A percentile compares a stretch with the other conserved stretches of the same genome.
These are phyloP conservation scores for Shargacucullia verbasci DNA, from an alignment of 2,888 invertebrate genomes.

Conservation along the genomic window DNA sequence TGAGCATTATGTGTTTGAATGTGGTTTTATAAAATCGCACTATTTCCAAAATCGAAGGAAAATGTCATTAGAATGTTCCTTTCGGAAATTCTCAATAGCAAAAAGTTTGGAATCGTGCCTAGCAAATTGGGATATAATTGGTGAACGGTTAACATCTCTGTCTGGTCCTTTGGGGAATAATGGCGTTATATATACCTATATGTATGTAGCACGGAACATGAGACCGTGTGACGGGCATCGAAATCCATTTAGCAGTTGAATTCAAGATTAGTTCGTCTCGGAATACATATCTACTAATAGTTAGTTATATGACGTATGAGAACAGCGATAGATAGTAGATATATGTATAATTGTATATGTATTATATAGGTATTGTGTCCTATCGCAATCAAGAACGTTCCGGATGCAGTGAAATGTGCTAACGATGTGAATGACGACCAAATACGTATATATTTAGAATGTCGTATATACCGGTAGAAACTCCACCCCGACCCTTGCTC, in stretches of 20 bases:
- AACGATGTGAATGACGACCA: neutral
- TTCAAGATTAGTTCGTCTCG: constrained; percentile 28
- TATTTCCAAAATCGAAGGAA: too few relatives aligned
- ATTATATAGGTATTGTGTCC: too few relatives aligned
- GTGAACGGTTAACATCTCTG: too few relatives aligned
- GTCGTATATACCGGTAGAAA: too few relatives aligned
- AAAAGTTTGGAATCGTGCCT: neutral
- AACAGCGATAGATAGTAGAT: neutral
- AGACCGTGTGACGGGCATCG: constrained; percentile 4
- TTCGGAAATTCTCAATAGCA: neutral
- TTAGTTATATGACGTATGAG: constrained; percentile 2
- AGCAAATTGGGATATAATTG: too few relatives aligned
- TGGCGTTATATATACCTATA: too few relatives aligned
- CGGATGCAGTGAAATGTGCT: neutral
- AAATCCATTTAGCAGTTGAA: constrained; percentile 39
- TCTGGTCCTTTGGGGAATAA: too few relatives aligned
- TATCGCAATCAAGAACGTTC: too few relatives aligned
- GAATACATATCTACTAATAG: constrained; percentile 18
- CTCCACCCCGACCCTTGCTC: too few relatives aligned
- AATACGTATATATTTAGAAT: neutral
- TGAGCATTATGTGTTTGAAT: constrained; percentile 2
- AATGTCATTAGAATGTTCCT: too few relatives aligned
- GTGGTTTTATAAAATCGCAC: too few relatives aligned
- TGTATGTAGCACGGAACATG: neutral
- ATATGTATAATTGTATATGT: neutral